A percentile compares a stretch with the other conserved stretches of the same genome.
Evolutionary conservation across 2,113 vertebrate genomes (phyloP).

Genomic region (Romanogobio albipinnatus): DNA sequence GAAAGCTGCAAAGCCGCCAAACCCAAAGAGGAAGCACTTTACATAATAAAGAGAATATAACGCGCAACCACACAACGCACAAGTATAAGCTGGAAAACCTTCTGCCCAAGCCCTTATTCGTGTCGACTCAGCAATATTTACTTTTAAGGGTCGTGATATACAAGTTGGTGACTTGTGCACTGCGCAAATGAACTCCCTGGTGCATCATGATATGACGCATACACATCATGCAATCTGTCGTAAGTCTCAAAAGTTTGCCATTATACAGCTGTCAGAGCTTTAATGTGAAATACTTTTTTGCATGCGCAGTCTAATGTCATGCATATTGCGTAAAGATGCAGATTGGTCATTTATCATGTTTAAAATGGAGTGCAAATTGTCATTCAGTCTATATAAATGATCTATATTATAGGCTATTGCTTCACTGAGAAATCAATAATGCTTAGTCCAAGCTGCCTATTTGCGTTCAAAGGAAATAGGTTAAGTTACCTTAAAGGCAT

Average conservation of each 20-base stretch:
- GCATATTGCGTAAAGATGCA: neutral
- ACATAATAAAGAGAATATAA: constrained; percentile 43
- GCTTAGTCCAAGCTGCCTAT: constrained; percentile 79
- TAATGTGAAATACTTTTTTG: neutral
- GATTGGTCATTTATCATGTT: neutral
- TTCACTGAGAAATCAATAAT: constrained; percentile 43
- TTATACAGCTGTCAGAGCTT: neutral
- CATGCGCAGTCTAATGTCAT: neutral
- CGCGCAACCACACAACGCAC: constrained; percentile 4
- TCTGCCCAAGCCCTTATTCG: constrained; percentile 25
- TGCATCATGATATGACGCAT: constrained; percentile 13
- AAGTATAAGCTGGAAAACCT: neutral
- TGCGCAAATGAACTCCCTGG: constrained; percentile 36
- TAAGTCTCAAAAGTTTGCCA: constrained; percentile 42
- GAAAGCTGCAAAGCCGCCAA: constrained; percentile 37
- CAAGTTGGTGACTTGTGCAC: constrained; percentile 40
- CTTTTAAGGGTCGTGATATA: constrained; percentile 63
- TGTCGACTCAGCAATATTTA: constrained; percentile 69
- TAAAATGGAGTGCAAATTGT: neutral
- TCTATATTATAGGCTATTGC: neutral
- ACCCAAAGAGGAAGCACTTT: constrained; percentile 47
- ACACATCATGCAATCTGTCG: constrained; percentile 29
- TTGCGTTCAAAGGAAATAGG: constrained; percentile 75
- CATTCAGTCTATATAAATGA: neutral
- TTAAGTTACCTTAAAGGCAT: constrained; percentile 98